These are phyloP conservation scores for Paraescarpia echinospica DNA, from an alignment of 1,140 invertebrate species.

Conservation along the genomic window DNA sequence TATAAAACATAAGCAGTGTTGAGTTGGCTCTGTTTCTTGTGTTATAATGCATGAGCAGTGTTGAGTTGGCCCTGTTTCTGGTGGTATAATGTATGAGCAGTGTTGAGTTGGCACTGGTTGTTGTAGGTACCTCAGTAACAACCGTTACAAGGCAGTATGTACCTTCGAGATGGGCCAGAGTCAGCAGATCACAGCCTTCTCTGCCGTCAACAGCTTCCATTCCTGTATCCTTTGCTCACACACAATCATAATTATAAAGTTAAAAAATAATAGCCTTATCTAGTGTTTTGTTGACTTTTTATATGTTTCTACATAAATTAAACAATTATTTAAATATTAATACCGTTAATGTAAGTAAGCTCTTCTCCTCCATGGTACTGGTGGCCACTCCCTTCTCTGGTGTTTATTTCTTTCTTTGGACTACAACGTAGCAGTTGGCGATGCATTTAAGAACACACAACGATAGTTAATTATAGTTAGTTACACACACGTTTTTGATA, in stretches of 20 bases:
- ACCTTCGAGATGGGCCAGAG: constrained; percentile 41
- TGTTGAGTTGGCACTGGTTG: constrained; percentile 13
- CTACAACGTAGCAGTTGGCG: no score
- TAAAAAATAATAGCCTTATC: background rate
- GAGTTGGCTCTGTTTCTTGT: no score
- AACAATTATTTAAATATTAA: constrained; percentile 3
- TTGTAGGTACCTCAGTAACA: constrained; percentile 48
- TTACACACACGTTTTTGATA: no score
- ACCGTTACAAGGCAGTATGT: constrained; percentile 51
- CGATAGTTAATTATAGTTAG: no score
- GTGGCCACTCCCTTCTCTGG: no score
- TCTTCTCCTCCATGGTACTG: no score
- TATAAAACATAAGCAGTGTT: no score
- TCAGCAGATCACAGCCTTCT: constrained; percentile 49
- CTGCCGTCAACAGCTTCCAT: constrained; percentile 55
- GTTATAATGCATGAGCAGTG: background rate
- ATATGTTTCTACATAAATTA: background rate
- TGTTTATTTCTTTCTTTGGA: no score
- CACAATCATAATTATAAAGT: background rate
- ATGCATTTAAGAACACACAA: no score
- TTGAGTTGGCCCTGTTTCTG: background rate
- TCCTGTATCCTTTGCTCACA: constrained; percentile 48
- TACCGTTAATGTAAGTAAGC: no score
- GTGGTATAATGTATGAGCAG: background rate
- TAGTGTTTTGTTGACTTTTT: background rate